phyloP scores from a whole-genome alignment of 2,113 vertebrate genomes.

The Bujurquina vittata region DNA sequence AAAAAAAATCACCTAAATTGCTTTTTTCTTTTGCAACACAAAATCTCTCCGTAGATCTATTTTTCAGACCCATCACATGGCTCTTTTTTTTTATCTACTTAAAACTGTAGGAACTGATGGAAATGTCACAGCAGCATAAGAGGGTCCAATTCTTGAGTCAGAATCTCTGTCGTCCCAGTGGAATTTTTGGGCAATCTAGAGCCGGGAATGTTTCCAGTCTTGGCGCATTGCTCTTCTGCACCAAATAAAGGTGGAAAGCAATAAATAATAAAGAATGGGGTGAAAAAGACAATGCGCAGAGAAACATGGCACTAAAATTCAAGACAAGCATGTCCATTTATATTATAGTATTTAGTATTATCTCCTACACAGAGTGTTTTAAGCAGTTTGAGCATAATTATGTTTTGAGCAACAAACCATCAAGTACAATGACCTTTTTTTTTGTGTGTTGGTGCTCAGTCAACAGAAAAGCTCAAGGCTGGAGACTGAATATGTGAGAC shows the following conservation, averaged over 20 bases:
- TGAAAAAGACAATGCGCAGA: not conserved
- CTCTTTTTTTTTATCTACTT: not conserved
- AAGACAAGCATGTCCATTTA: not conserved
- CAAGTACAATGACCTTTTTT: not conserved
- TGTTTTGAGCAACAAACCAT: not conserved
- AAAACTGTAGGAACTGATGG: not conserved
- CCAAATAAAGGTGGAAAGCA: not conserved
- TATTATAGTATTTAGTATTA: not conserved
- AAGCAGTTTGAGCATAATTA: not conserved
- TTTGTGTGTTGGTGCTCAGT: conserved; percentile 3
- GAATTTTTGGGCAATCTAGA: not conserved
- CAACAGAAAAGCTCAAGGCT: conserved; percentile 9
- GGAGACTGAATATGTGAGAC: conserved; percentile 9
- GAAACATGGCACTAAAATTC: not conserved
- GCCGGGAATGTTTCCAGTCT: not conserved
- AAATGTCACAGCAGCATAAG: not conserved
- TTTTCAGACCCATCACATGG: too few species aligned
- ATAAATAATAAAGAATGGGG: not conserved
- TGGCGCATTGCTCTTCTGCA: not conserved
- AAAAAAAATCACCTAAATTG: not conserved
- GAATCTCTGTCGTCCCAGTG: not conserved
- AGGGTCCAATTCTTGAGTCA: not conserved
- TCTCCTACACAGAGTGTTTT: not conserved
- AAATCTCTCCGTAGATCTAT: not conserved
- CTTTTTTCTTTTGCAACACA: not conserved